A percentile compares a stretch with the other conserved stretches of the same genome.
phyloP scores from a whole-genome alignment of 2,797 vertebrate genomes.

The Menidia menidia region DNA sequence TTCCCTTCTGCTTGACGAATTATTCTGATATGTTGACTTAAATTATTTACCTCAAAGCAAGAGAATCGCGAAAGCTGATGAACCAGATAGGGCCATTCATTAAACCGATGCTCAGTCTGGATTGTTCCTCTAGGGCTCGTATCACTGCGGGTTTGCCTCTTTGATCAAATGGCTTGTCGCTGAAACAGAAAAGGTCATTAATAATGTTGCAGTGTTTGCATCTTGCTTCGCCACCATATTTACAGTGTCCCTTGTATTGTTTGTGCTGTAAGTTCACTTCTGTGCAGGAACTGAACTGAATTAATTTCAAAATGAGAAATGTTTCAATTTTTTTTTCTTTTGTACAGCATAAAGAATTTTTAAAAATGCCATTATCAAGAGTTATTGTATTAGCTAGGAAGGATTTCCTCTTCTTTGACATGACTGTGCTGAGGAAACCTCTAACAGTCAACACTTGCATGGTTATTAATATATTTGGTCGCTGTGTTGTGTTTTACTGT shows the following conservation, averaged over 20 bases:
- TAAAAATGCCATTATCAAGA: no score
- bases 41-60: constrained; percentile 38
- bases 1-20: no score
- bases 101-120: constrained; percentile 47
- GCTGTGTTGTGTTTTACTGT: no score
- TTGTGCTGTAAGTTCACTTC: constrained; percentile 16
- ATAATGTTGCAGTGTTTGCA: constrained; percentile 58
- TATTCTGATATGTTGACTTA: constrained; percentile 15
- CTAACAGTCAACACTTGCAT: no score
- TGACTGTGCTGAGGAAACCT: no score
- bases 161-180: constrained; percentile 67
- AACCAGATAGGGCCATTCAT: constrained; percentile 52
- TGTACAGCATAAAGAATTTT: no score
- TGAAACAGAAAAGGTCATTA: constrained; percentile 71
- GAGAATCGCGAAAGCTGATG: constrained; percentile 46
- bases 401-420: no score
- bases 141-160: constrained; percentile 54
- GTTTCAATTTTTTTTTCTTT: no score
- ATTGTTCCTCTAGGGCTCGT: constrained; percentile 47
- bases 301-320: no score
- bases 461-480: no score
- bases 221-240: constrained; percentile 61
- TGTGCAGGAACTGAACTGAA: background rate
- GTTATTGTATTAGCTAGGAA: no score
- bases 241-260: constrained; percentile 35